These are phyloP conservation scores for Abscondita cerata DNA, from an alignment of 2,888 invertebrate species.

Conservation along the genomic window DNA sequence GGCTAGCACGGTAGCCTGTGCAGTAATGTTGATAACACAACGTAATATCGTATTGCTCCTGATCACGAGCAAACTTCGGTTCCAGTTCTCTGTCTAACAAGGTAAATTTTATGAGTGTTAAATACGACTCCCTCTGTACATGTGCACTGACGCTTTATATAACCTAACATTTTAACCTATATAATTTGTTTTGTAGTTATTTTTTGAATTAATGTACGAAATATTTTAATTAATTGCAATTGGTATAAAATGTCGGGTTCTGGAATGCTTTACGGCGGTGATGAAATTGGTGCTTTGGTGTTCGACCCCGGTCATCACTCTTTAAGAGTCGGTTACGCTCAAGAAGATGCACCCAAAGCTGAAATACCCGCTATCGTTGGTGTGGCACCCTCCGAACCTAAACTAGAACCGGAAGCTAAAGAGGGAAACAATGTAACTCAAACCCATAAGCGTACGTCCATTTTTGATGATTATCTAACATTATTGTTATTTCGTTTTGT, in stretches of 20 bases:
- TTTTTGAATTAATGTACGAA: background rate
- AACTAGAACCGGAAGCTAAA: slow-evolving; percentile 78
- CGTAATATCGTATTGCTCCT: too few species aligned
- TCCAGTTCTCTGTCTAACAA: too few species aligned
- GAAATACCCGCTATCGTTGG: slow-evolving; percentile 96
- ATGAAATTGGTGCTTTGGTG: slow-evolving; percentile 98
- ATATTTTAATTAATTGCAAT: background rate
- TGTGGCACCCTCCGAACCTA: slow-evolving; percentile 73
- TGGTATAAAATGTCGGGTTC: slow-evolving; percentile 41
- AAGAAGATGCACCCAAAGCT: slow-evolving; percentile 99
- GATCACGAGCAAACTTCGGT: too few species aligned
- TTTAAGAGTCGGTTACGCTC: slow-evolving; percentile 90
- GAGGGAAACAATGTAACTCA: slow-evolving; percentile 63
- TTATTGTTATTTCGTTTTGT: slow-evolving; percentile 33
- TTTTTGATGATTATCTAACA: background rate
- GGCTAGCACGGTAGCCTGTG: too few species aligned
- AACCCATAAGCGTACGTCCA: slow-evolving; percentile 1
- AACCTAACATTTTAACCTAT: background rate
- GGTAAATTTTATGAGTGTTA: too few species aligned
- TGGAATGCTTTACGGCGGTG: slow-evolving; percentile 89
- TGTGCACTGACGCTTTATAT: too few species aligned
- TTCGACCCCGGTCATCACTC: slow-evolving; percentile 96
- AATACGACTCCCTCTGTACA: too few species aligned
- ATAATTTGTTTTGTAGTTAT: slow-evolving; percentile 2
- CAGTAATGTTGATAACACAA: too few species aligned